These are phyloP conservation scores for Panurus biarmicus DNA, from an alignment of 2,113 vertebrate species.

Conservation along the genomic window DNA sequence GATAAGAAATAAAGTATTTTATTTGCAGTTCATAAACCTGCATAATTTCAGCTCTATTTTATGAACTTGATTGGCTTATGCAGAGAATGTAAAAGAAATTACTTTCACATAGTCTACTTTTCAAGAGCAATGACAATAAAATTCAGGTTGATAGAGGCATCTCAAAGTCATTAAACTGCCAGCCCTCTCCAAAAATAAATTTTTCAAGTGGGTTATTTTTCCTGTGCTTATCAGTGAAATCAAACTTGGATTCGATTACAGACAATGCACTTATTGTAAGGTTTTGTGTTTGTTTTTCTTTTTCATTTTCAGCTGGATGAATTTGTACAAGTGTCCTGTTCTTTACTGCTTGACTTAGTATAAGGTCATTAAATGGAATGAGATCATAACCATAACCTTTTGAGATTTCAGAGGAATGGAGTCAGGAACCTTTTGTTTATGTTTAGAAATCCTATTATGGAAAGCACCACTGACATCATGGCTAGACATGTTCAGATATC, in stretches of 20 bases:
- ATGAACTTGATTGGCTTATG: background rate
- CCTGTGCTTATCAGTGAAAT: background rate
- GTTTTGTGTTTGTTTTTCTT: background rate
- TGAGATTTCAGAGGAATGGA: background rate
- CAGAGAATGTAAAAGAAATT: background rate
- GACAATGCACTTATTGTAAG: rapidly evolving
- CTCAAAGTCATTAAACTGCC: background rate
- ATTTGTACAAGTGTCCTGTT: background rate
- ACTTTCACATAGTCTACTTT: background rate
- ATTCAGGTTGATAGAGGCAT: background rate
- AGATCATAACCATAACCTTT: background rate
- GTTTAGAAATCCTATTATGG: background rate
- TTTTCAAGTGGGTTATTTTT: background rate
- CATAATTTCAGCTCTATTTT: background rate
- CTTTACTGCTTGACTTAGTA: background rate
- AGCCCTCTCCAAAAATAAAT: background rate
- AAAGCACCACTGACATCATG: background rate
- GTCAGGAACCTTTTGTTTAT: background rate
- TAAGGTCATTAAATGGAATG: background rate
- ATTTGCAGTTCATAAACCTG: background rate
- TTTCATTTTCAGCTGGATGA: background rate
- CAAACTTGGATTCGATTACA: background rate
- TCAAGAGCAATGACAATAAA: background rate
- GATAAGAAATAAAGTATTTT: background rate
- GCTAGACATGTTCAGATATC: background rate